A percentile compares a stretch with the other conserved stretches of the same genome.
phyloP scores from a whole-genome alignment of 2,888 invertebrate genomes.

The Pemphredon lugubris region DNA sequence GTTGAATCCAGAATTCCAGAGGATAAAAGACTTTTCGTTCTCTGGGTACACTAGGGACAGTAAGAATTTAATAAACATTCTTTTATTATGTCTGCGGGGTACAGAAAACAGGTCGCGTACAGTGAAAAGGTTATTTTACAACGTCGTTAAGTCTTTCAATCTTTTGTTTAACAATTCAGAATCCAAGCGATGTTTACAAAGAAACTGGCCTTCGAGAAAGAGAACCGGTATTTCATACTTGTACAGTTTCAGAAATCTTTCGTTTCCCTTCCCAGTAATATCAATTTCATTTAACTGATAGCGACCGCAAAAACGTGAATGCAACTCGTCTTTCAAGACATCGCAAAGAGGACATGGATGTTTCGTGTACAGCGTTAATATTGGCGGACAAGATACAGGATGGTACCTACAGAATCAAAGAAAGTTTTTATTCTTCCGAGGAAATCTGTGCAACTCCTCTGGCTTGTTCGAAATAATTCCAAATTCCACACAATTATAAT shows the following conservation, averaged over 20 bases:
- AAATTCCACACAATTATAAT: too few species aligned
- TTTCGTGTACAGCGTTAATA: constrained; percentile 91
- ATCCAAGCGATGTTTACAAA: constrained; percentile 90
- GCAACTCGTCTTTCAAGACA: constrained; percentile 86
- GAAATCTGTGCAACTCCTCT: background rate
- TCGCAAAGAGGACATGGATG: constrained; percentile 92
- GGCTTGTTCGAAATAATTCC: background rate
- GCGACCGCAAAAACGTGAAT: constrained; percentile 83
- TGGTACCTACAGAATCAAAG: constrained; percentile 70
- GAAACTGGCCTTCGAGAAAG: constrained; percentile 90
- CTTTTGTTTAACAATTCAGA: constrained; percentile 83
- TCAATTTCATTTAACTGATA: constrained; percentile 88
- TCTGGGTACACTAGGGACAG: too few species aligned
- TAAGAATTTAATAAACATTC: too few species aligned
- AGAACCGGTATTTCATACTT: constrained; percentile 94
- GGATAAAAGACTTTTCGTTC: too few species aligned
- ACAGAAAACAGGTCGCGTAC: too few species aligned
- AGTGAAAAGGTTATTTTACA: too few species aligned
- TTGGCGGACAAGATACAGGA: constrained; percentile 81
- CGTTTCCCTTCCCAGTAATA: constrained; percentile 88
- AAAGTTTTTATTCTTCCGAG: constrained; percentile 8
- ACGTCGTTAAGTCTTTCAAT: constrained; percentile 80
- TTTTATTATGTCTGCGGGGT: too few species aligned
- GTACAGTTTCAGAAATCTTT: constrained; percentile 88
- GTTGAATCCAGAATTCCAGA: too few species aligned